These are phyloP conservation scores for Lepidothrix coronata DNA, from an alignment of 2,113 vertebrate genomes.

Conservation along the genomic window DNA sequence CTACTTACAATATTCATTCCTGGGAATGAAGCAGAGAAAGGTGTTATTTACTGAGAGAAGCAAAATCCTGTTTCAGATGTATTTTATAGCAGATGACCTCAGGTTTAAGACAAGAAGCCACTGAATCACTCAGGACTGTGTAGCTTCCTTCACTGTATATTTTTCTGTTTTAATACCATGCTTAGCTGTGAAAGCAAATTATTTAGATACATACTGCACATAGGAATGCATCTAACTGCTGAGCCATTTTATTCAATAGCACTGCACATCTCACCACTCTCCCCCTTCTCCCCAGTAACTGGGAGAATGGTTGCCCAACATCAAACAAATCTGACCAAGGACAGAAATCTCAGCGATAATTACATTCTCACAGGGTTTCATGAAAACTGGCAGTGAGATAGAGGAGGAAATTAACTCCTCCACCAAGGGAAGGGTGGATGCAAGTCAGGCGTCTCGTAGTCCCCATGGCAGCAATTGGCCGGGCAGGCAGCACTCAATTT, in stretches of 20 bases:
- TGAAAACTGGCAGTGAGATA: not conserved
- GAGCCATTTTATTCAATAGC: not conserved
- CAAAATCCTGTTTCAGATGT: not conserved
- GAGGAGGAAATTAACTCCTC: slow-evolving; percentile 40
- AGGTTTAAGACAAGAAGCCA: slow-evolving; percentile 29
- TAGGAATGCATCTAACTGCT: not conserved
- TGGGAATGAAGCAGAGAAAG: not conserved
- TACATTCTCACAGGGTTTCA: slow-evolving; percentile 9
- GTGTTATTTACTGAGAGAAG: not conserved
- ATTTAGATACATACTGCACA: not conserved
- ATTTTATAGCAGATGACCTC: not conserved
- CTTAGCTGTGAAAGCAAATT: slow-evolving; percentile 18
- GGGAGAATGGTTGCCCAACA: not conserved
- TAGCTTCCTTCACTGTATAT: not conserved
- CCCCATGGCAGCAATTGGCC: not conserved
- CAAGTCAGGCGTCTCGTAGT: not conserved
- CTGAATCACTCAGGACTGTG: not conserved
- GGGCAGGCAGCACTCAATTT: not conserved
- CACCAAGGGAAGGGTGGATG: rapidly evolving
- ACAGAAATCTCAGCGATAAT: slow-evolving; percentile 37
- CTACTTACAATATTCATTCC: slow-evolving; percentile 8
- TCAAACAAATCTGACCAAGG: slow-evolving; percentile 32
- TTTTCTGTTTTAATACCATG: not conserved
- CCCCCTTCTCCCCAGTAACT: not conserved
- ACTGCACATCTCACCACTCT: not conserved